phyloP scores from a whole-genome alignment of 2,797 vertebrate species.

The Myripristis murdjan region DNA sequence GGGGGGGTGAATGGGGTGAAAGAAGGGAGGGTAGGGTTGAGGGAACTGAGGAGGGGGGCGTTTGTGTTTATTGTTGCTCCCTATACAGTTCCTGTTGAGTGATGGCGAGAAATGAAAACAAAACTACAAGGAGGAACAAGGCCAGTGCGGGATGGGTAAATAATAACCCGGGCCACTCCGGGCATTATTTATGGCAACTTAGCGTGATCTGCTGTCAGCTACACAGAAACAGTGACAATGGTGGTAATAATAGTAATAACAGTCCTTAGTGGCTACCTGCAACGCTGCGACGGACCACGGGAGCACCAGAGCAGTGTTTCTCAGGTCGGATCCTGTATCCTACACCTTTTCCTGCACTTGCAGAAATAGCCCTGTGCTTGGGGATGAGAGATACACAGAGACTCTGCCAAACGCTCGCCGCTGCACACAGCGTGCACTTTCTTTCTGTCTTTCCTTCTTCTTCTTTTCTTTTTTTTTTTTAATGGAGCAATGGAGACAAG shows the following conservation, averaged over 20 bases:
- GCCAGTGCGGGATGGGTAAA: conserved; percentile 52
- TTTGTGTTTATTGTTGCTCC: conserved; percentile 70
- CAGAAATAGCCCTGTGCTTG: conserved; percentile 21
- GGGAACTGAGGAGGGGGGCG: conserved; percentile 1
- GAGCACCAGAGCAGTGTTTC: neutral
- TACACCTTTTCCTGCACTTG: conserved; percentile 38
- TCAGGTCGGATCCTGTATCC: conserved; percentile 6
- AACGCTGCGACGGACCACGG: conserved; percentile 49
- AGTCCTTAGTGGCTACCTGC: conserved; percentile 57
- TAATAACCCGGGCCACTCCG: conserved; percentile 29
- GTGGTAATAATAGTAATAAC: conserved; percentile 5
- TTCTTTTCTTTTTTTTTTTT: conserved; percentile 43
- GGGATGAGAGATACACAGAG: conserved; percentile 43
- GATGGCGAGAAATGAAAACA: conserved; percentile 66
- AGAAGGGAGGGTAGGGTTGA: conserved; percentile 17
- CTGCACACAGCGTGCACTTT: conserved; percentile 60
- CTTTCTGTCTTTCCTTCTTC: too few species aligned
- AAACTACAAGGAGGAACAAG: conserved; percentile 67
- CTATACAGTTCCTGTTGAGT: conserved; percentile 62
- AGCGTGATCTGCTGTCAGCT: neutral
- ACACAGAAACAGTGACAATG: neutral
- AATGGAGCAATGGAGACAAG: conserved; percentile 25
- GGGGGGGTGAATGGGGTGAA: neutral
- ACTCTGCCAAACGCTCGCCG: conserved; percentile 33
- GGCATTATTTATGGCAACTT: conserved; percentile 49